A percentile compares a stretch with the other conserved stretches of the same genome.
Conservation (phyloP, 2,797 vertebrate genomes). For the Melopsittacus undulatus region DNA sequence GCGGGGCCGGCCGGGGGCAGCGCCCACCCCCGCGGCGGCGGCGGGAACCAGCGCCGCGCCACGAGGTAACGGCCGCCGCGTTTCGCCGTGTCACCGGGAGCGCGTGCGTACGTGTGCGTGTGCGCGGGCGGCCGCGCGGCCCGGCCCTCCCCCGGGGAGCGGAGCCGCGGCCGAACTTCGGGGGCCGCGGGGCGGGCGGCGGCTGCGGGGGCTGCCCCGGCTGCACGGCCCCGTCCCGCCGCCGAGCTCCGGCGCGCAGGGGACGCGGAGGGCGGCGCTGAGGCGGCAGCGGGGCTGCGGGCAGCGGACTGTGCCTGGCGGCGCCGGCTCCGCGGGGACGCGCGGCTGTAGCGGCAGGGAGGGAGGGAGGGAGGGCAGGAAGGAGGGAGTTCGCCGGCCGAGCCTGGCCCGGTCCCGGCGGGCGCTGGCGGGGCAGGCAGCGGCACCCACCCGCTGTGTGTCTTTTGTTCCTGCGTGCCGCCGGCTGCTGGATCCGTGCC, state of each 20-base stretch:
- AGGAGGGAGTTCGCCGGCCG: background rate
- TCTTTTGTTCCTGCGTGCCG: conserved; percentile 66
- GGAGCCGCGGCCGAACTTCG: background rate
- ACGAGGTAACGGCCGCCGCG: conserved; percentile 3
- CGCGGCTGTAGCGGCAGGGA: background rate
- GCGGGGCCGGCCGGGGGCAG: background rate
- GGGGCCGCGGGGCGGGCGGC: background rate
- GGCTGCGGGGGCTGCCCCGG: background rate
- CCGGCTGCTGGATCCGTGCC: conserved; percentile 29
- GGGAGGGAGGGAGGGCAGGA: background rate
- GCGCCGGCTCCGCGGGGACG: background rate
- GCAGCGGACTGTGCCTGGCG: background rate
- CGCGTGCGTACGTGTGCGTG: background rate
- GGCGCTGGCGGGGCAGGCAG: background rate
- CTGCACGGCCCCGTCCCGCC: background rate
- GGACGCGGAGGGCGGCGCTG: background rate
- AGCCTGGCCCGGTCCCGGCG: background rate
- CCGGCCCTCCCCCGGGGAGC: background rate
- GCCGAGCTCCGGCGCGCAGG: background rate
- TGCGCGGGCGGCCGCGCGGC: background rate
- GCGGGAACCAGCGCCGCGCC: background rate
- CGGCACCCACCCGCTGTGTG: background rate
- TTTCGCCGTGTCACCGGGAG: background rate
- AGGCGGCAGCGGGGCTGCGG: background rate
- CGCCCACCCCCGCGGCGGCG: background rate